Evolutionary conservation across 2,797 vertebrate species (phyloP).

Genomic region (Thalassophryne amazonica): DNA sequence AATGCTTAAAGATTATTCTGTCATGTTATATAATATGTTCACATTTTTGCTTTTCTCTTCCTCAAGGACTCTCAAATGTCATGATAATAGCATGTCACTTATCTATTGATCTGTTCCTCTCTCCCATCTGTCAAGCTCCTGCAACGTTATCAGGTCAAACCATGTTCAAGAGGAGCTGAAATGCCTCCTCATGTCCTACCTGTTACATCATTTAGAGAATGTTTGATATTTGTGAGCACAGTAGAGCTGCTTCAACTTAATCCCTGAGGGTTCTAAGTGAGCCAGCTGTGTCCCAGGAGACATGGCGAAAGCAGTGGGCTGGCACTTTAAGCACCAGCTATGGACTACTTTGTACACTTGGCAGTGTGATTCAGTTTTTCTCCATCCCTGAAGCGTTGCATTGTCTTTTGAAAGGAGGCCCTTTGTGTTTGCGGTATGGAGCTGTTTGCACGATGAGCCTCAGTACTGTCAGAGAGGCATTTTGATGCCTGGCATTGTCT

Average conservation of each 20-base stretch:
- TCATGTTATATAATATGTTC: constrained; percentile 53
- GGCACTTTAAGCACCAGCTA: constrained; percentile 48
- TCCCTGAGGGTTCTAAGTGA: constrained; percentile 19
- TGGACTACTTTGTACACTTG: constrained; percentile 57
- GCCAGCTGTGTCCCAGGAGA: constrained; percentile 35
- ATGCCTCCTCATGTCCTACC: constrained; percentile 12
- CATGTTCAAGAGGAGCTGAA: no score
- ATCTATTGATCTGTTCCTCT: not conserved
- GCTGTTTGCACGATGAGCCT: constrained; percentile 57
- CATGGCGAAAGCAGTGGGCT: constrained; percentile 35
- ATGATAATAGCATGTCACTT: constrained; percentile 14
- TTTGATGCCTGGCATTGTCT: constrained; percentile 51
- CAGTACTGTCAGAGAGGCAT: constrained; percentile 52
- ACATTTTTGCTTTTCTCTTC: constrained; percentile 29
- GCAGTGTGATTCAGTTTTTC: constrained; percentile 57
- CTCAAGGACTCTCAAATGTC: constrained; percentile 41
- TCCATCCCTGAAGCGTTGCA: constrained; percentile 60
- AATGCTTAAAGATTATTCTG: constrained; percentile 37
- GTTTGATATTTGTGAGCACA: constrained; percentile 23
- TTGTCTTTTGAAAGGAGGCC: constrained; percentile 65
- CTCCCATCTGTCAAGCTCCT: no score
- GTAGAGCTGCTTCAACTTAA: constrained; percentile 28
- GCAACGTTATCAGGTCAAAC: no score
- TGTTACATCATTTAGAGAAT: constrained; percentile 18
- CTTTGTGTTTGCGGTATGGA: constrained; percentile 57